A percentile compares a stretch with the other conserved stretches of the same genome.
Evolutionary conservation across 2,113 vertebrate species (phyloP).

Genomic region (Sander lucioperca): DNA sequence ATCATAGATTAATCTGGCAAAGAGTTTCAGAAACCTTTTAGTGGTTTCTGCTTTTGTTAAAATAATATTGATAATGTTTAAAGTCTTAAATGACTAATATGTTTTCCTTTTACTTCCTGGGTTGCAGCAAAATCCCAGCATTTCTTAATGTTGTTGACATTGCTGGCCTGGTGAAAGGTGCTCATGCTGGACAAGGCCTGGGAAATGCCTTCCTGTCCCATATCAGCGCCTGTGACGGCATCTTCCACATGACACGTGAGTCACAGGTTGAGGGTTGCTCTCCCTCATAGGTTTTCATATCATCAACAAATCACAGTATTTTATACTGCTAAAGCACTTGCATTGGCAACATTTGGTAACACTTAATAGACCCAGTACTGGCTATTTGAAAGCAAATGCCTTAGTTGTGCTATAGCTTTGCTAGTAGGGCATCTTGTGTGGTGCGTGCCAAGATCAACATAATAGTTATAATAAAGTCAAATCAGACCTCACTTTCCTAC

Average conservation of each 20-base stretch:
- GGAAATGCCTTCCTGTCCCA: slow-evolving; percentile 98
- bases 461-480: slow-evolving; percentile 52
- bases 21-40: too few species aligned
- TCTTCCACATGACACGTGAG: slow-evolving; percentile 98
- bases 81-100: neutral
- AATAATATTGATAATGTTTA: neutral
- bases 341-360: neutral
- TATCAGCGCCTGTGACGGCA: slow-evolving; percentile 94
- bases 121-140: slow-evolving; percentile 93
- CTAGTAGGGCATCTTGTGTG: slow-evolving; percentile 29
- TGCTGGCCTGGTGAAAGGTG: slow-evolving; percentile 96
- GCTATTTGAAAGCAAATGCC: slow-evolving; percentile 9
- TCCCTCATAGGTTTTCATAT: neutral
- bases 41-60: neutral
- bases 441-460: slow-evolving; percentile 54
- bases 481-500: slow-evolving; percentile 64
- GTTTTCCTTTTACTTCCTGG: slow-evolving; percentile 26
- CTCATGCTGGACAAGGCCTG: slow-evolving; percentile 93
- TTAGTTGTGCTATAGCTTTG: slow-evolving; percentile 7
- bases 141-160: slow-evolving; percentile 98
- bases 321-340: neutral
- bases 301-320: slow-evolving; percentile 2
- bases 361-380: neutral
- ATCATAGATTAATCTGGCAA: too few species aligned
- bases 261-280: slow-evolving; percentile 41